These are phyloP conservation scores for Cancer borealis DNA, from an alignment of 2,888 invertebrate genomes.

Conservation along the genomic window DNA sequence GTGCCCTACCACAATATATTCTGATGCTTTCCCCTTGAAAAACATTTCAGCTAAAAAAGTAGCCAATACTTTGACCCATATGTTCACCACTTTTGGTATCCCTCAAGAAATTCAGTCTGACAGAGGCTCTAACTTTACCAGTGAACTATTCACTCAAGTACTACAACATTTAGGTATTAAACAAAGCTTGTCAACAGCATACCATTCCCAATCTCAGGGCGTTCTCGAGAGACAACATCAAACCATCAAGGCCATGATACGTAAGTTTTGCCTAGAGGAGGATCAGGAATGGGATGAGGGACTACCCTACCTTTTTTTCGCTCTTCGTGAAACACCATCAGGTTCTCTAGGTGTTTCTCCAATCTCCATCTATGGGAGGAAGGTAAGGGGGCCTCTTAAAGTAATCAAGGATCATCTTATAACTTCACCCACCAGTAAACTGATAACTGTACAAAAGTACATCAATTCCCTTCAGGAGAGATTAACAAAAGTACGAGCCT, in stretches of 20 bases:
- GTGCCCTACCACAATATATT: not conserved
- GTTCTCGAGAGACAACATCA: too few relatives aligned
- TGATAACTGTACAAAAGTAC: too few relatives aligned
- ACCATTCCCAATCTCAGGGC: not conserved
- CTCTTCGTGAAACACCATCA: not conserved
- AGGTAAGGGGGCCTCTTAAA: slow-evolving; percentile 25
- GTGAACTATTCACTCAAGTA: not conserved
- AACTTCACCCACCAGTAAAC: too few relatives aligned
- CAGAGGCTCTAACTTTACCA: slow-evolving; percentile 3
- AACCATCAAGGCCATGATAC: too few relatives aligned
- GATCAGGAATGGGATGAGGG: not conserved
- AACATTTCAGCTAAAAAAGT: not conserved
- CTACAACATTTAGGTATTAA: not conserved
- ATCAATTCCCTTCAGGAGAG: too few relatives aligned
- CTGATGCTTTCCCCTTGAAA: slow-evolving; percentile 55
- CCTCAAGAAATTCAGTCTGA: slow-evolving; percentile 34
- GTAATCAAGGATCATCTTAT: too few relatives aligned
- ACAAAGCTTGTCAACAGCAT: not conserved
- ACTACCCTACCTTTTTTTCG: not conserved
- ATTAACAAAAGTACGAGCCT: too few relatives aligned
- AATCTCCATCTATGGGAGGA: not conserved
- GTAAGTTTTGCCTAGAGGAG: too few relatives aligned
- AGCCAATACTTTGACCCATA: not conserved
- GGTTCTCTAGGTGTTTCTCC: slow-evolving; percentile 41
- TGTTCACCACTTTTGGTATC: slow-evolving; percentile 25